Base-by-base conservation (phyloP, 92 coral and sea anemone genomes). In the Ricordea florida region DNA sequence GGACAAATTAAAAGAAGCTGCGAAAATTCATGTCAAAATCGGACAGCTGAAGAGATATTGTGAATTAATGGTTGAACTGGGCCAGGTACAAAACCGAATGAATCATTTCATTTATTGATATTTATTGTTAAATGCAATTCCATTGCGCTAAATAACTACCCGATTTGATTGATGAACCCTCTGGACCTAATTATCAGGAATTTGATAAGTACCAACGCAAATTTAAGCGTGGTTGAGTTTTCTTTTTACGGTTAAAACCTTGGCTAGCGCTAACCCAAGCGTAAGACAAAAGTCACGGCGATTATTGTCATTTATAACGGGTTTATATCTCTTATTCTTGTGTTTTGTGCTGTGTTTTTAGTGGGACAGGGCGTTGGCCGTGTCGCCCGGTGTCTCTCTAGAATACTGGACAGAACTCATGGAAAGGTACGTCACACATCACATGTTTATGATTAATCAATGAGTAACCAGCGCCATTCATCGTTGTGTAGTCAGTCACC, bases 301-400 rank as follows among this genome's bases (percentile, higher is more conserved):
- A n/a, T n/a, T n/a, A n/a, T n/a, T n/a, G n/a, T n/a, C n/a, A n/a
- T n/a, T n/a, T n/a, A n/a, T n/a, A n/a, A n/a, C n/a, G n/a, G n/a
- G n/a, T n/a, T 49, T 7, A 16, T 28, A 4, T 8, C 15, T 30
- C 3, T 27, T 21, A 37, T 5, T 37, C 4, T 2, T 9, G 4
- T 1, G 27, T 18, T 22, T 62, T 22, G 17, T 29, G 46, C 5
- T 24, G 45, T 59, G 31, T 65, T 75, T 40, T 47, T 61, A 94
- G 98, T 94, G 98, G 98, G 98, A 94, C 82, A 91, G 82, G 51
- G 98, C 98, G 8, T 77, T 94, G 6, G 96, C 98, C 15, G 83
- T 94, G 34, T 97, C 98, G 0, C 98, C 98, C 23, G 93, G 98
- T 15, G 90, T 94, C 5, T 94, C 98, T 4, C 58, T 91, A 85